phyloP scores from a whole-genome alignment of 2,797 vertebrate species.

The Sitta carolinensis region DNA sequence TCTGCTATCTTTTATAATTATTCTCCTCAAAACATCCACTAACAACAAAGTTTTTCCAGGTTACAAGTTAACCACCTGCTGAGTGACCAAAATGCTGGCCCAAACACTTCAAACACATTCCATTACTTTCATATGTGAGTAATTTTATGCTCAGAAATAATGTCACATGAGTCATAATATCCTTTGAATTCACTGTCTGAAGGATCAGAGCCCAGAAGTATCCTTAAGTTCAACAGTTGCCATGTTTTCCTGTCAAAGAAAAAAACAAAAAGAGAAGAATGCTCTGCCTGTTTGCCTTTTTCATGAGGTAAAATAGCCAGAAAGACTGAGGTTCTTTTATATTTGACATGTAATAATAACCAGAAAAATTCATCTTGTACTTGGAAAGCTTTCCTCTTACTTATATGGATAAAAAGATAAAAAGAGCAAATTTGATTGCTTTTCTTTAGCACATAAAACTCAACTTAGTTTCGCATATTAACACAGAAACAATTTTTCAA shows the following conservation, averaged over 20 bases:
- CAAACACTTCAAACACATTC: constrained; percentile 63
- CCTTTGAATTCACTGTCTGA: constrained; percentile 60
- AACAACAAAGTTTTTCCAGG: constrained; percentile 54
- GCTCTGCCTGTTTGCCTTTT: background rate
- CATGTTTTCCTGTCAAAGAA: background rate
- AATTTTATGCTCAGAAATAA: constrained; percentile 59
- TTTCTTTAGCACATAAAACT: background rate
- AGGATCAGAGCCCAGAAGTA: constrained; percentile 50
- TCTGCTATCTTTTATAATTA: background rate
- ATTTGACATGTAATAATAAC: background rate
- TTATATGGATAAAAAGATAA: background rate
- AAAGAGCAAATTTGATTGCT: background rate
- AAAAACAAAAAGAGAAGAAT: background rate
- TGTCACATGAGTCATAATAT: constrained; percentile 64
- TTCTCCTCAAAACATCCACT: background rate
- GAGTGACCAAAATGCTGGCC: constrained; percentile 53
- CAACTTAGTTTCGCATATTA: background rate
- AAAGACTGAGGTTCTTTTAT: background rate
- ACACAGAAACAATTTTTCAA: background rate
- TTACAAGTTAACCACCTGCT: constrained; percentile 62
- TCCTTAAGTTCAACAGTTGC: constrained; percentile 24
- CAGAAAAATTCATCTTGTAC: background rate
- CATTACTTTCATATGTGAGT: constrained; percentile 64
- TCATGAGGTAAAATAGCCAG: background rate
- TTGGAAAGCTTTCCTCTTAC: background rate